Evolutionary conservation across 2,797 vertebrate genomes (phyloP).

Genomic region (Microctenopoma lineatum): DNA sequence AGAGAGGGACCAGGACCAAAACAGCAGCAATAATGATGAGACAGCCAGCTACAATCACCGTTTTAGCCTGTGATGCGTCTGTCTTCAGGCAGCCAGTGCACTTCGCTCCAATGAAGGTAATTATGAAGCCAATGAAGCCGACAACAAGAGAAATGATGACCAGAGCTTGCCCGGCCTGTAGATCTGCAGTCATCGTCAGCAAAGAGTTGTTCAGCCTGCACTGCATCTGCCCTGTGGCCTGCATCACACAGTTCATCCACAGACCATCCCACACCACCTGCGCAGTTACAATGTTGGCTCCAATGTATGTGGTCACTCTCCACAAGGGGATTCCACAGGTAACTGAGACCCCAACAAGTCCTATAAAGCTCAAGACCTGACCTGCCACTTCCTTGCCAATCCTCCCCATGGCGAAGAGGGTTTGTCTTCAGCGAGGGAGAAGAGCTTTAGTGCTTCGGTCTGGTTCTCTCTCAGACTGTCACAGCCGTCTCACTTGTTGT

Average conservation of each 20-base stretch:
- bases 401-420: conserved; percentile 76
- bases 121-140: conserved; percentile 75
- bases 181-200: conserved; percentile 72
- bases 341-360: conserved; percentile 74
- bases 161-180: conserved; percentile 81
- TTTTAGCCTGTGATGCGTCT: conserved; percentile 71
- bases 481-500: conserved; percentile 30
- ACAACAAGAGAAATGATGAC: conserved; percentile 80
- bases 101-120: conserved; percentile 79
- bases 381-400: conserved; percentile 79
- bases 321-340: conserved; percentile 83
- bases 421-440: conserved; percentile 30
- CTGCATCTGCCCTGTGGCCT: conserved; percentile 88
- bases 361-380: conserved; percentile 77
- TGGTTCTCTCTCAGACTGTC: conserved; percentile 13
- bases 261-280: conserved; percentile 86
- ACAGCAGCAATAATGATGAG: conserved; percentile 72
- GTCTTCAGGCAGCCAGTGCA: conserved; percentile 80
- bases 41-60: conserved; percentile 77
- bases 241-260: conserved; percentile 88
- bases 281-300: conserved; percentile 84
- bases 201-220: conserved; percentile 79
- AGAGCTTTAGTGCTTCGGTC: conserved; percentile 15
- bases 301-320: conserved; percentile 81
- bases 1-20: conserved; percentile 72